Percentiles rank a stretch among this genome's conserved stretches.
phyloP scores from a whole-genome alignment of 1,140 invertebrate species.

The Samia ricini region DNA sequence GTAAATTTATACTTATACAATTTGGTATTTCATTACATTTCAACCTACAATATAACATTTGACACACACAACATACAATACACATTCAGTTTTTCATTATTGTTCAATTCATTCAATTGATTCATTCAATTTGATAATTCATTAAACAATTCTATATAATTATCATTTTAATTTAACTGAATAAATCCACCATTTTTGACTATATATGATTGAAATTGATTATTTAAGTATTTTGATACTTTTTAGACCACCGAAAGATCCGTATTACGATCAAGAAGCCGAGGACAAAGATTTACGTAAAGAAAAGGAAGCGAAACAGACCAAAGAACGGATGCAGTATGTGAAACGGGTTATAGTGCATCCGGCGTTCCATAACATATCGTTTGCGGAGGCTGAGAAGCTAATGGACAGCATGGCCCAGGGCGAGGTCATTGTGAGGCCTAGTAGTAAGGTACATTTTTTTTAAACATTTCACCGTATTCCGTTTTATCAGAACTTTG shows the following conservation, averaged over 20 bases:
- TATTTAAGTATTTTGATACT: no score
- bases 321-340: slow-evolving; percentile 88
- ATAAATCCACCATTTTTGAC: no score
- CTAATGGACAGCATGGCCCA: slow-evolving; percentile 95
- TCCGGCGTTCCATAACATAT: slow-evolving; percentile 98
- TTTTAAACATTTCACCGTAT: neutral
- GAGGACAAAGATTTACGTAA: slow-evolving; percentile 89
- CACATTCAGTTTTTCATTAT: no score
- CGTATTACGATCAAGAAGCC: slow-evolving; percentile 93
- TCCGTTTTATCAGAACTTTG: slow-evolving; percentile 1
- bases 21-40: no score
- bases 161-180: no score
- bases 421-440: slow-evolving; percentile 97
- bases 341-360: slow-evolving; percentile 98
- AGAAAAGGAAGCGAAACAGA: slow-evolving; percentile 90
- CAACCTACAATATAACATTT: no score
- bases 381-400: slow-evolving; percentile 94
- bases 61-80: no score
- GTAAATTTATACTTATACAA: no score
- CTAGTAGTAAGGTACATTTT: slow-evolving; percentile 90
- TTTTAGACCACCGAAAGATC: slow-evolving; percentile 89
- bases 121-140: no score
- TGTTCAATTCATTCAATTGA: no score
- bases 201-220: no score
- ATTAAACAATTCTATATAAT: no score